phyloP scores from a whole-genome alignment of 2,888 invertebrate species.

The Thereva nobilitata region DNA sequence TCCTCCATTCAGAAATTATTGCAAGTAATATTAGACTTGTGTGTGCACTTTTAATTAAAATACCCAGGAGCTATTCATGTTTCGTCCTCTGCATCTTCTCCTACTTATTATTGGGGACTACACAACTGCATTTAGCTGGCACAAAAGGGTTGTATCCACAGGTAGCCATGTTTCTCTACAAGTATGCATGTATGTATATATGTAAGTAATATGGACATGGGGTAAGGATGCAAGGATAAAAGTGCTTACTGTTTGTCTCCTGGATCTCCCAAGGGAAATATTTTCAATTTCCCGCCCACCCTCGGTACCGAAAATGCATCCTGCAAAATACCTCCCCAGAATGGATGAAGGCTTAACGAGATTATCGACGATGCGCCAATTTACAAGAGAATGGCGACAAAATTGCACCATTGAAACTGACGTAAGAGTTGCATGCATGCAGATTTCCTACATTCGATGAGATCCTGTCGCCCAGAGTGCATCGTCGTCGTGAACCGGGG shows the following conservation, averaged over 20 bases:
- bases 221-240: neutral
- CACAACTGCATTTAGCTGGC: slow-evolving; percentile 2
- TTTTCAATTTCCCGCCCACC: slow-evolving; percentile 34
- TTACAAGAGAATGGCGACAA: slow-evolving; percentile 40
- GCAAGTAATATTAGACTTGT: slow-evolving; percentile 36
- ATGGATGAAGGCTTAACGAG: slow-evolving; percentile 38
- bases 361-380: slow-evolving; percentile 43
- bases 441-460: slow-evolving; percentile 28
- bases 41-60: slow-evolving; percentile 40
- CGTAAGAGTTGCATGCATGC: slow-evolving; percentile 34
- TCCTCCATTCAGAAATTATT: slow-evolving; percentile 31
- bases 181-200: slow-evolving; percentile 18
- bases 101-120: slow-evolving; percentile 25
- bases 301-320: slow-evolving; percentile 25
- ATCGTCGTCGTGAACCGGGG: neutral
- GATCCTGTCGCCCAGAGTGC: slow-evolving; percentile 8
- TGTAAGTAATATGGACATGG: neutral
- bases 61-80: slow-evolving; percentile 33
- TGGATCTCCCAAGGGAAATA: slow-evolving; percentile 41
- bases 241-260: slow-evolving; percentile 38
- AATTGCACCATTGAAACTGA: slow-evolving; percentile 39
- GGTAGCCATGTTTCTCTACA: slow-evolving; percentile 11
- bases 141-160: slow-evolving; percentile 25
- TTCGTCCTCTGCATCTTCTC: slow-evolving; percentile 25
- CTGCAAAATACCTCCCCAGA: slow-evolving; percentile 26